Evolutionary conservation across 2,888 invertebrate species (phyloP).

Genomic region (Machimus rusticus): DNA sequence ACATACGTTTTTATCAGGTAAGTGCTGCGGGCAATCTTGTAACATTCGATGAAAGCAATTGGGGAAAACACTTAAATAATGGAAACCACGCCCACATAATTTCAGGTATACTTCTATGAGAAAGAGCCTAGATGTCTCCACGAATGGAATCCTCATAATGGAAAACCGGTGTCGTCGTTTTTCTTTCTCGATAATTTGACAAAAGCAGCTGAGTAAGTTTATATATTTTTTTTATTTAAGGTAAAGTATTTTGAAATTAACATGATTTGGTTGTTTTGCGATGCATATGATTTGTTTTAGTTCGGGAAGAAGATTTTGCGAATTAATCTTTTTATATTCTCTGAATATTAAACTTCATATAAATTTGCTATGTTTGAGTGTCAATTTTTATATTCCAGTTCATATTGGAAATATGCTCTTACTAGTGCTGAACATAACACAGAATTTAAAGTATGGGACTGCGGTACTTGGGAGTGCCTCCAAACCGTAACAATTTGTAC

Average conservation of each 20-base stretch:
- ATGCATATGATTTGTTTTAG: too few species aligned
- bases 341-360: not conserved
- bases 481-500: conserved; percentile 79
- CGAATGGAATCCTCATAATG: conserved; percentile 92
- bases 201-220: conserved; percentile 78
- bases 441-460: conserved; percentile 92
- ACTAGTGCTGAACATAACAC: conserved; percentile 91
- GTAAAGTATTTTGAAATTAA: not conserved
- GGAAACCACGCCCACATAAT: not conserved
- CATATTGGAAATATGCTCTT: conserved; percentile 95
- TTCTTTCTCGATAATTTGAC: conserved; percentile 94
- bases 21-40: not conserved
- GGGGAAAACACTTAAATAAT: not conserved
- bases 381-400: conserved; percentile 63
- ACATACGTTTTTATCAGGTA: conserved; percentile 91
- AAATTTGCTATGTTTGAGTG: not conserved
- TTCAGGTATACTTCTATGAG: conserved; percentile 74
- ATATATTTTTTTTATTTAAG: not conserved
- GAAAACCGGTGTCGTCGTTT: conserved; percentile 85
- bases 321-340: not conserved
- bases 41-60: not conserved
- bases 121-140: conserved; percentile 83
- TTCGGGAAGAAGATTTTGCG: not conserved
- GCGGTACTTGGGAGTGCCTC: conserved; percentile 93
- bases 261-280: too few species aligned